Evolutionary conservation across 1,140 invertebrate genomes (phyloP), one percentile per base, ranked within the genome.

Genomic region (Chrysopa pallens): DNA sequence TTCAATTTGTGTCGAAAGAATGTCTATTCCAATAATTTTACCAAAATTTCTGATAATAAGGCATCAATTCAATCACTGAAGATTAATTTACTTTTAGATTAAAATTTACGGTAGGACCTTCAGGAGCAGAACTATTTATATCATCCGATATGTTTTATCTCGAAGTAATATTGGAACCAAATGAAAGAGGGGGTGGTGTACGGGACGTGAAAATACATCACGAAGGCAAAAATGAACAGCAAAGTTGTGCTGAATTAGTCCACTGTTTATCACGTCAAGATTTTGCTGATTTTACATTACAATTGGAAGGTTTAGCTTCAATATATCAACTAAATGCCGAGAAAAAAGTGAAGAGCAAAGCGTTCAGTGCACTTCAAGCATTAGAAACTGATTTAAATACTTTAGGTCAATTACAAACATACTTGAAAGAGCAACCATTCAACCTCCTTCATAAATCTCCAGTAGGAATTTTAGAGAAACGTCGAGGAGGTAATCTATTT

Each of bases 91-190:
- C 43, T 66, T 70, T 50, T 56, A 85, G 81, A 8, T 70, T 89
- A 50, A 83, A 82, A 56, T 87, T 85, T 59, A 75, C 78, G 52
- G 67, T 75, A 42, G 76, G 77, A 42, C 71, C 68, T 53, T 70
- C 73, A 49, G 80, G 74, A 36, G 76, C 78, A 31, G 82, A 84
- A 57, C 71, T 86, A 46, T 92, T 92, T 53, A 92, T 95, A 61
- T 91, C 84, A 17, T 92, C 87, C 1, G 90, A 94, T 58, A 95
- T 95, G 89, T 96, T 95, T 62, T 93, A 90, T 59, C 72, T 96
- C 47, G 89, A 95, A 69, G 83, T 96, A 46, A 56, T 86, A 29
- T 64, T 95, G 28, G 85, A 92, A 54, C 65, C 74, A 1, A 12
- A 12, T 11, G 53, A 60, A 17, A 43, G 50, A 37, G 77, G 70